A percentile compares a stretch with the other conserved stretches of the same genome.
Conservation (phyloP, 2,113 vertebrate genomes). For the Cavia porcellus region DNA sequence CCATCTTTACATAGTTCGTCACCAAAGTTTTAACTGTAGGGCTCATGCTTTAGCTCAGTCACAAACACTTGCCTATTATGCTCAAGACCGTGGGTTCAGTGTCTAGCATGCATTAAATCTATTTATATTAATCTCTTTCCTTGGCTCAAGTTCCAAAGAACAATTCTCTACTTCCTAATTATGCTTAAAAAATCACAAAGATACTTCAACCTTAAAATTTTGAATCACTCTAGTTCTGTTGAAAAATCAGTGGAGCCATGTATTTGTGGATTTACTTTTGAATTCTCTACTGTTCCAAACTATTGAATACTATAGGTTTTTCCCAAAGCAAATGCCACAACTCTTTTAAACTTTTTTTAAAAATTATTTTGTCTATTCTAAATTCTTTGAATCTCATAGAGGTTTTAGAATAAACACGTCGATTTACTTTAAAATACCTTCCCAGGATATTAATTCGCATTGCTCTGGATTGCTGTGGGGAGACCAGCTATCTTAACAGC, state of each 20-base stretch:
- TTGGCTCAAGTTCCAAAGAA: not conserved
- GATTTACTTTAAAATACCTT: not conserved
- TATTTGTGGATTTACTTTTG: not conserved
- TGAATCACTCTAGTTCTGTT: not conserved
- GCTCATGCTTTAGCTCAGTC: not conserved
- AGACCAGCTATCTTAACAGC: not conserved
- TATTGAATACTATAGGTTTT: not conserved
- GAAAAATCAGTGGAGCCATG: not conserved
- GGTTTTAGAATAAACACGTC: not conserved
- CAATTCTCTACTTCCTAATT: not conserved
- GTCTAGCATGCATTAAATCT: not conserved
- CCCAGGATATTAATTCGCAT: not conserved
- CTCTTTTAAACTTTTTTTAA: conserved; percentile 25
- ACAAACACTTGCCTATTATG: no score
- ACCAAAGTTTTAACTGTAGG: not conserved
- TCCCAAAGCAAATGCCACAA: not conserved
- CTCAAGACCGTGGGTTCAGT: no score
- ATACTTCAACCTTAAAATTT: not conserved
- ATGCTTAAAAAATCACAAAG: not conserved
- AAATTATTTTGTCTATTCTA: conserved; percentile 21
- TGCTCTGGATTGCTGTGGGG: not conserved
- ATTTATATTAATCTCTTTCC: not conserved
- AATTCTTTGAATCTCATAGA: not conserved
- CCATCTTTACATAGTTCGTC: not conserved
- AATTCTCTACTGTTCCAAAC: not conserved